A percentile compares a stretch with the other conserved stretches of the same genome.
Evolutionary conservation across 1,140 invertebrate genomes (phyloP).

Genomic region (Sogatella furcifera): DNA sequence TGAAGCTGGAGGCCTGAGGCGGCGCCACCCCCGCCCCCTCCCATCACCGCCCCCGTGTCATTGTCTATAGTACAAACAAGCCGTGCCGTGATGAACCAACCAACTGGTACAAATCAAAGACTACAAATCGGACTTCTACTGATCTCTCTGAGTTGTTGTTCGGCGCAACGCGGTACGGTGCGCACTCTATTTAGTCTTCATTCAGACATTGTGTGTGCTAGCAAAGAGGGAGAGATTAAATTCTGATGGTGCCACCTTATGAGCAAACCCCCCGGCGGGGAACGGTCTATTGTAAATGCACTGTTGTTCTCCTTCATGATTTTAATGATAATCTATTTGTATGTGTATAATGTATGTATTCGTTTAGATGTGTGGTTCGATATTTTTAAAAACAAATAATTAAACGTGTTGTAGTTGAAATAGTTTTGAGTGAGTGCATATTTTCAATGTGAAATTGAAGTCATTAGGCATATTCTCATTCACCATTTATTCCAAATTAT

Average conservation of each 20-base stretch:
- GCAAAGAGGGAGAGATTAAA: conserved; percentile 12
- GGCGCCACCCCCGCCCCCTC: too few relatives aligned
- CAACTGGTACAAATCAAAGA: conserved; percentile 25
- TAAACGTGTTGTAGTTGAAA: too few relatives aligned
- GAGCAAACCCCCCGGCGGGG: conserved; percentile 48
- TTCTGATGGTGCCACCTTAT: conserved; percentile 33
- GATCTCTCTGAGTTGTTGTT: conserved; percentile 22
- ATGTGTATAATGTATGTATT: conserved; percentile 20
- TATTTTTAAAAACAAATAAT: background rate
- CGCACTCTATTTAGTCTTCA: background rate
- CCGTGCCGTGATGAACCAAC: conserved; percentile 14
- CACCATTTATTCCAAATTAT: too few relatives aligned
- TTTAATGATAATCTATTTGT: conserved; percentile 8
- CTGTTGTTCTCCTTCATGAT: conserved; percentile 29
- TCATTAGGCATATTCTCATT: too few relatives aligned
- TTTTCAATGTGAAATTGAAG: too few relatives aligned
- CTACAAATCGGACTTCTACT: conserved; percentile 17
- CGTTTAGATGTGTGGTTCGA: conserved; percentile 20
- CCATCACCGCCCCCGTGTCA: conserved; percentile 9
- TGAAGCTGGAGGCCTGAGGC: conserved; percentile 44
- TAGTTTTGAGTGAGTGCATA: too few relatives aligned
- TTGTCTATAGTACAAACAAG: conserved; percentile 25
- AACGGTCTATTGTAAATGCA: conserved; percentile 23
- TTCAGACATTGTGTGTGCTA: conserved; percentile 20
- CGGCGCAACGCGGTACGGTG: background rate